Evolutionary conservation across 2,888 invertebrate genomes (phyloP), one percentile per base, ranked within the genome.

Genomic region (Eupithecia abbreviata): DNA sequence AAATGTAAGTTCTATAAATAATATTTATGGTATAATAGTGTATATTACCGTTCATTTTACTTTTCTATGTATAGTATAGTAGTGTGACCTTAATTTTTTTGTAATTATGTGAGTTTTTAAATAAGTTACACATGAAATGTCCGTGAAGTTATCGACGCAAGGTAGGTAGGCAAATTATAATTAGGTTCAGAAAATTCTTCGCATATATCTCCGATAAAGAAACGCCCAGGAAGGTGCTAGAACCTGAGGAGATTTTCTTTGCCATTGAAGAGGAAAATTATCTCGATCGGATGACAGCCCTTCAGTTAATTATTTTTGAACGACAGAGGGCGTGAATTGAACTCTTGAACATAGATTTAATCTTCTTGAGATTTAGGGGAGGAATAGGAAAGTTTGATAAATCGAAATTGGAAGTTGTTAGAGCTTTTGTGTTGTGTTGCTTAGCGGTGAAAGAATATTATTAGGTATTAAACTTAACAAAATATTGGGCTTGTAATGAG

Each of bases 251-350:
- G 88, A 88, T 90, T 90, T 90, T 88, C 90, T 90, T 88, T 85
- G 81, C 87, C 88, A 83, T 73, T 84, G 90, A 88, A 89, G 88
- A 86, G 87, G 89, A 89, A 90, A 90, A 90, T 91, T 88, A 88
- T 89, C 89, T 89, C 87, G 89, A 90, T 90, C 85, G 88, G 89
- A 89, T 91, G 87, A 89, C 81, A 81, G 78, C 80, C 83, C 84
- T 82, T 79, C 76, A 81, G 80, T 88, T 90, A 90, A 90, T 90
- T 89, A 90, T 85, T 85, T 86, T 84, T 77, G 79, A 82, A 62
- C 77, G 69, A 43, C 58, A 77, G 75, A 65, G 68, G 49, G 78
- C 67, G 78, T 62, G 73, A 76, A 66, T 74, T 69, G 55, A 67
- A 72, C 65, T 75, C 73, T 77, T 67, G 73, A 78, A 76, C n/a